Conservation (phyloP, 2,797 vertebrate genomes). For the Coendou prehensilis region DNA sequence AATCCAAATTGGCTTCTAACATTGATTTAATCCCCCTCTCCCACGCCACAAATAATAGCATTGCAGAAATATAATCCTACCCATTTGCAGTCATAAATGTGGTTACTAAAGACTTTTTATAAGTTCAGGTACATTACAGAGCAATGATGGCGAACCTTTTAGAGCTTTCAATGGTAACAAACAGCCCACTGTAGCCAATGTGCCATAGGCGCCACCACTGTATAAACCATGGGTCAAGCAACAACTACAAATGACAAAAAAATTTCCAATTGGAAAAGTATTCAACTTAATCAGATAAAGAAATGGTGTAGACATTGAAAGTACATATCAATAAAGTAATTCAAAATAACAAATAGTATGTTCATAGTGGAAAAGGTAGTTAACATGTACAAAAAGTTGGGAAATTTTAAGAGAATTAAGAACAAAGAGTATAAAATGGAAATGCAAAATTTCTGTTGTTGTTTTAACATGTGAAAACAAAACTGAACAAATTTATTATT, state of each 20-base stretch:
- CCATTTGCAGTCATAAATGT: neutral
- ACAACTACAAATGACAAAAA: neutral
- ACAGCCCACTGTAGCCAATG: neutral
- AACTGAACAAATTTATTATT: neutral
- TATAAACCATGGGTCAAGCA: neutral
- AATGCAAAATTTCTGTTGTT: neutral
- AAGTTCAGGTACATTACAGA: neutral
- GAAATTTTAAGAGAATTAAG: neutral
- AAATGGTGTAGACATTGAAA: neutral
- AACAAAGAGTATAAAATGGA: neutral
- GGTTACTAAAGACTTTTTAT: neutral
- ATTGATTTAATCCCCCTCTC: neutral
- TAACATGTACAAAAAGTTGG: neutral
- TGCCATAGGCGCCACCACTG: neutral
- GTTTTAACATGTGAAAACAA: neutral
- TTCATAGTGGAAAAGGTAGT: neutral
- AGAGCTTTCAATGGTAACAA: neutral
- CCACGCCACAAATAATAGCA: neutral
- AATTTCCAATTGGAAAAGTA: neutral
- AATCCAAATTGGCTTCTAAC: neutral
- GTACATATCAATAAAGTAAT: neutral
- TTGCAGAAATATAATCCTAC: neutral
- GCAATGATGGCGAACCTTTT: neutral
- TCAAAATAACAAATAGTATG: neutral
- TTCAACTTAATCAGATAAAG: neutral